These are phyloP conservation scores for Serinus canaria DNA, from an alignment of 2,113 vertebrate species.

Conservation along the genomic window DNA sequence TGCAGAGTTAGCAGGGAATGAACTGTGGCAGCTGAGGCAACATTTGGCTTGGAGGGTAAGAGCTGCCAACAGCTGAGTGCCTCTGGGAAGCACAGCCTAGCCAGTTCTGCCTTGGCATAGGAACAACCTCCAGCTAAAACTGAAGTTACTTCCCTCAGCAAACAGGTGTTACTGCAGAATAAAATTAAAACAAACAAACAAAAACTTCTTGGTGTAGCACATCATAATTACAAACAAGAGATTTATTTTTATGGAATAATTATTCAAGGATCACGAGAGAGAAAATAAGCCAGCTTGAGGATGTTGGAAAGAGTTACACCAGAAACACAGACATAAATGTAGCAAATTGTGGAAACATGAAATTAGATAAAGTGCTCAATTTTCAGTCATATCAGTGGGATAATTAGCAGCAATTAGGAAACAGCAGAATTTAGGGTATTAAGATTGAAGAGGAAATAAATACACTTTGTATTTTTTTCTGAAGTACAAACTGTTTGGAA, in stretches of 20 bases:
- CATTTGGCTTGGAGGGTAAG: background rate
- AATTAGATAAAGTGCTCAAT: slow-evolving; percentile 20
- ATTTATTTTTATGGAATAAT: slow-evolving; percentile 39
- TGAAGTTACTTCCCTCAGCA: background rate
- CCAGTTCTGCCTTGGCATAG: background rate
- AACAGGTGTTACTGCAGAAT: background rate
- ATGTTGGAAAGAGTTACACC: background rate
- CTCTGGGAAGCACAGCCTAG: fast-evolving
- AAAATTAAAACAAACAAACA: background rate
- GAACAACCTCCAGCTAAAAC: background rate
- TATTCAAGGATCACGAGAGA: background rate
- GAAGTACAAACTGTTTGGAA: background rate
- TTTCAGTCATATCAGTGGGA: background rate
- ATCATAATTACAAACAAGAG: background rate
- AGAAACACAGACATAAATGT: background rate
- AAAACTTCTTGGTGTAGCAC: background rate
- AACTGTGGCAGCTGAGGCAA: background rate
- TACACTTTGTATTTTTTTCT: background rate
- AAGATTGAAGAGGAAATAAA: background rate
- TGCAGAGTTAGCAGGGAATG: background rate
- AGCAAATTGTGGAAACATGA: background rate
- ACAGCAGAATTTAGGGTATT: background rate
- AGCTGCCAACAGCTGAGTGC: background rate
- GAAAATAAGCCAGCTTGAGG: background rate
- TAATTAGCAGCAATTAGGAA: slow-evolving; percentile 10